phyloP scores from a whole-genome alignment of 1,140 invertebrate species.

The Argopecten irradians region DNA sequence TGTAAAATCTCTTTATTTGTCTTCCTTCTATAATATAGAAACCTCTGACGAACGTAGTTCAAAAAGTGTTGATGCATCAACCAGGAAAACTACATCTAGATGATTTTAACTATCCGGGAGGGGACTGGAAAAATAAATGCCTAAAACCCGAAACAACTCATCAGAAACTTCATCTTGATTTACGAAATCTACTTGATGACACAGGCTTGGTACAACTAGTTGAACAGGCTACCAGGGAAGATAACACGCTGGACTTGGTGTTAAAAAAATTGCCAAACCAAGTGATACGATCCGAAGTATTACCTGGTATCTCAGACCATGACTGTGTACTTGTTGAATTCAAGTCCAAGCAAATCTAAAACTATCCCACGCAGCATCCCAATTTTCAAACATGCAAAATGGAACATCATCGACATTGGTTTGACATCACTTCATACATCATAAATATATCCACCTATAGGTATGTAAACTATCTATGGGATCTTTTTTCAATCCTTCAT shows the following conservation, averaged over 20 bases:
- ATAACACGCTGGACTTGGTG: constrained; percentile 36
- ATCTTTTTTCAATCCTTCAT: too few species aligned
- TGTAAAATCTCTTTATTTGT: constrained; percentile 34
- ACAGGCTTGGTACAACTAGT: too few species aligned
- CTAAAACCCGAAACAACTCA: constrained; percentile 33
- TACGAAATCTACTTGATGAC: constrained; percentile 30
- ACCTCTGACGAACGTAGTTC: constrained; percentile 39
- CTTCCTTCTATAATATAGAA: constrained; percentile 39
- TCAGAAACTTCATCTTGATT: constrained; percentile 27
- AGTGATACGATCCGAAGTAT: background rate
- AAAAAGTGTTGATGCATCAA: background rate
- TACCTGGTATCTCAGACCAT: constrained; percentile 25
- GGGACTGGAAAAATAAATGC: constrained; percentile 44
- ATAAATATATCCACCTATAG: too few species aligned
- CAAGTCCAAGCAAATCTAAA: too few species aligned
- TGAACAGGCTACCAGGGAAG: constrained; percentile 40
- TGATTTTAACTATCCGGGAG: constrained; percentile 36
- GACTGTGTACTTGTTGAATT: too few species aligned
- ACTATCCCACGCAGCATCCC: too few species aligned
- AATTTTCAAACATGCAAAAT: too few species aligned
- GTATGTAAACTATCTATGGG: too few species aligned
- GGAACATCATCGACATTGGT: too few species aligned
- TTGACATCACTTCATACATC: too few species aligned
- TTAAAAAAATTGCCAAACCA: constrained; percentile 31
- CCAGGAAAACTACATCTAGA: constrained; percentile 32